A percentile compares a stretch with the other conserved stretches of the same genome.
These are phyloP conservation scores for Tursiops truncatus DNA, from an alignment of 2,113 vertebrate genomes.

Conservation along the genomic window DNA sequence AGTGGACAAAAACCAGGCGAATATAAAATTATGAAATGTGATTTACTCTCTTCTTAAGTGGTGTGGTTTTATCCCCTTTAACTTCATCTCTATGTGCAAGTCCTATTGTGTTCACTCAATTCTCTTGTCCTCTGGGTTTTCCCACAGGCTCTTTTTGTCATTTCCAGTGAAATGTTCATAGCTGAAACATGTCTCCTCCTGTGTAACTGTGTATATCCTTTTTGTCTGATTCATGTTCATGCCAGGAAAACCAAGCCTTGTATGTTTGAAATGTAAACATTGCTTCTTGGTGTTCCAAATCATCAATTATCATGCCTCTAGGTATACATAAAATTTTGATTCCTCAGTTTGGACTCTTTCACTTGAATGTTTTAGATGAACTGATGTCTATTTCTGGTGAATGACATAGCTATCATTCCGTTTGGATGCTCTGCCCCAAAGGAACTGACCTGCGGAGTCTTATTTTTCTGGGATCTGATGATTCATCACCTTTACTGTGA, in stretches of 20 bases:
- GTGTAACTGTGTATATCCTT: slow-evolving; percentile 43
- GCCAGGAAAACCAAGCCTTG: slow-evolving; percentile 64
- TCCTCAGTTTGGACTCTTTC: slow-evolving; percentile 32
- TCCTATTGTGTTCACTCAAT: not conserved
- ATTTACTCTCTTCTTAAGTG: not conserved
- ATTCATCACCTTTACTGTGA: not conserved
- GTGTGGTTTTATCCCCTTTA: not conserved
- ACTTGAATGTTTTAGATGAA: slow-evolving; percentile 1
- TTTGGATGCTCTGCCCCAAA: not conserved
- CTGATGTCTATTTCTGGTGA: slow-evolving; percentile 16
- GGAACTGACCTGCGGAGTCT: not conserved
- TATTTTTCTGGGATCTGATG: slow-evolving; percentile 4
- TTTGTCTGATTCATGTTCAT: slow-evolving; percentile 59
- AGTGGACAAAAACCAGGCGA: not conserved
- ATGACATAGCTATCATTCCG: not conserved
- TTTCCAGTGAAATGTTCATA: slow-evolving; percentile 35
- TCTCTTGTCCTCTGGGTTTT: slow-evolving; percentile 22
- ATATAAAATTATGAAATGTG: not conserved
- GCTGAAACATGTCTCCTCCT: slow-evolving; percentile 54
- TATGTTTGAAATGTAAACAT: slow-evolving; percentile 74
- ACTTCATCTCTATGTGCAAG: not conserved
- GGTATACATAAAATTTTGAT: slow-evolving; percentile 66
- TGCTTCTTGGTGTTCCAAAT: slow-evolving; percentile 38
- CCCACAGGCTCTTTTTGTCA: slow-evolving; percentile 37
- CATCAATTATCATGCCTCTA: slow-evolving; percentile 57